Base-by-base conservation (phyloP, 2,888 invertebrate genomes). In the Agrochola lychnidis region DNA sequence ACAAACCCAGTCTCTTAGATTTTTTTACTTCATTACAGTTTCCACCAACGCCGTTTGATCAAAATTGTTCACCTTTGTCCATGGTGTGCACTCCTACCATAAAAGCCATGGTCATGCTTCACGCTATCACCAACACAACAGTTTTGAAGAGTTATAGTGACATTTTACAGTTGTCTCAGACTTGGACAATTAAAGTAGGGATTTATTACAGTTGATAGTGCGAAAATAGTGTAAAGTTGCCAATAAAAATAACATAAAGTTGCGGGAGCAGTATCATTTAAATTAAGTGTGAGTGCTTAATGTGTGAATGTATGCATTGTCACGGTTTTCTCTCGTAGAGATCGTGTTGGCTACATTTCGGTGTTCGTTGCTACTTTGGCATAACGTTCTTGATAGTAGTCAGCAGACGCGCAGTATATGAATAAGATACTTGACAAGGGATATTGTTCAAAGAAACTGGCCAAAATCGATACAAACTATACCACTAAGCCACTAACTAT, bases 161-260 rank as follows among this genome's bases (percentile, higher is more conserved):
- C 79, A 72, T 85, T 68, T 74, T 40, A 76, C 73, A 84, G 53
- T 76, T 69, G 68, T 82, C 73, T 76, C 70, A 48, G 36, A 62
- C 56, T 72, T 71, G 59, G 30, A 45, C 82, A 81, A 78, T 85
- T 83, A 82, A 74, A 72, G 53, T 30, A 30, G 51, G 48, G 66
- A 83, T 83, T 83, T 83, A 83, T 83, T 59, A 56, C 45, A 73
- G 42, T 70, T 63, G 74, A 72, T 57, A 62, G 77, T 81, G 82
- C 66, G 66, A 85, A 83, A 83, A 82, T 57, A 67, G 72, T 66
- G 56, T 74, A 61, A 61, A 70, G 63, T 78, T 81, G 87, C 87
- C 85, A 86, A 85, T 86, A 85, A 83, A 84, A 85, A 86, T 75
- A 83, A 78, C 76, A 78, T 64, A 59, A 66, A 56, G 19, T 72